These are phyloP conservation scores for Himalopsyche kuldschensis DNA, from an alignment of 2,888 invertebrate species.

Conservation along the genomic window DNA sequence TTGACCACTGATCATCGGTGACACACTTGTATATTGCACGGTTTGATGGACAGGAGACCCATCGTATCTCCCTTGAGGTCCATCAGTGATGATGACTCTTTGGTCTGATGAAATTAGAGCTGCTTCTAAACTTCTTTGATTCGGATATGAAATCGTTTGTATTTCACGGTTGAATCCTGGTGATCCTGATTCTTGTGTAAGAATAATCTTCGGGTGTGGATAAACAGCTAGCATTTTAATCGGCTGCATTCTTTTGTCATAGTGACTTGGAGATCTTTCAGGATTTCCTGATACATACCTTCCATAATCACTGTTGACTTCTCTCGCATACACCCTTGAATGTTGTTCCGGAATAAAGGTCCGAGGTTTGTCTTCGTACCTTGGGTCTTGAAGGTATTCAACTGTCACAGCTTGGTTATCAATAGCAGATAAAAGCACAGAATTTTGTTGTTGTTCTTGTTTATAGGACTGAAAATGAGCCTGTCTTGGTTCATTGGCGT, in stretches of 20 bases:
- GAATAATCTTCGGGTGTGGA: slow-evolving; percentile 27
- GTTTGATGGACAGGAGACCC: slow-evolving; percentile 42
- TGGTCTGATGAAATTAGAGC: slow-evolving; percentile 34
- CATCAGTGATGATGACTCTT: slow-evolving; percentile 30
- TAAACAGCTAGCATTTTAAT: slow-evolving; percentile 26
- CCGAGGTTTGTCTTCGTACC: neutral
- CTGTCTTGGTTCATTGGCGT: slow-evolving; percentile 41
- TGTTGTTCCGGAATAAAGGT: slow-evolving; percentile 9
- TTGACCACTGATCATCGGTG: slow-evolving; percentile 45
- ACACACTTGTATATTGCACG: slow-evolving; percentile 43
- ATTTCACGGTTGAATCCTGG: slow-evolving; percentile 29
- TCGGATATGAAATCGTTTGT: slow-evolving; percentile 34
- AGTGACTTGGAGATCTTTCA: slow-evolving; percentile 44
- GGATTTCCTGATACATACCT: slow-evolving; percentile 46
- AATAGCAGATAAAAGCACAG: slow-evolving; percentile 11
- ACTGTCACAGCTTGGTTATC: slow-evolving; percentile 14
- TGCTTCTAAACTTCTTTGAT: slow-evolving; percentile 32
- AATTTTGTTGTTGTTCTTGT: slow-evolving; percentile 14
- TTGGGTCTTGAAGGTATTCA: slow-evolving; percentile 22
- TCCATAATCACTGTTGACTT: slow-evolving; percentile 14
- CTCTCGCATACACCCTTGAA: slow-evolving; percentile 14
- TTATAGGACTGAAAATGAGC: slow-evolving; percentile 22
- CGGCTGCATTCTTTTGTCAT: slow-evolving; percentile 27
- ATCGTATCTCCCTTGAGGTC: slow-evolving; percentile 27
- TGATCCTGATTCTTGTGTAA: slow-evolving; percentile 28